Percentiles rank a stretch among this genome's conserved stretches.
Conservation (phyloP, 2,888 invertebrate genomes). For the Chrysina gloriosa region DNA sequence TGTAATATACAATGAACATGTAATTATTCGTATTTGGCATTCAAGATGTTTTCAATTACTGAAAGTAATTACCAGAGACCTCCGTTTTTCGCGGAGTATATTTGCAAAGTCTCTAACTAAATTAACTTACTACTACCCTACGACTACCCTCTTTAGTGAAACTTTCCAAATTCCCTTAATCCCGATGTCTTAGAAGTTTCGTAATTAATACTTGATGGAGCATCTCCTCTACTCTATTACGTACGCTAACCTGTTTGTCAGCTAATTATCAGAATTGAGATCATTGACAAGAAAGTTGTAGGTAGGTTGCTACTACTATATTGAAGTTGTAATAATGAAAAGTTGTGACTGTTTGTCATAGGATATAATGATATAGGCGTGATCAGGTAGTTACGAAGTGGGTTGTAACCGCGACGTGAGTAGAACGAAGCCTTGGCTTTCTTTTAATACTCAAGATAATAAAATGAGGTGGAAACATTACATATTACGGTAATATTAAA, state of each 20-base stretch:
- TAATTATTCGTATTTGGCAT: background rate
- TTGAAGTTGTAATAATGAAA: background rate
- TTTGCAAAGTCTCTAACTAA: background rate
- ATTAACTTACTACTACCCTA: slow-evolving; percentile 11
- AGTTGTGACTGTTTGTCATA: background rate
- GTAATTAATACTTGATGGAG: slow-evolving; percentile 1
- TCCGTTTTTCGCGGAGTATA: background rate
- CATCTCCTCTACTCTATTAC: background rate
- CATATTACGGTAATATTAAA: too few species aligned
- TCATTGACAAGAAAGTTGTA: slow-evolving; percentile 11
- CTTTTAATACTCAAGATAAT: background rate
- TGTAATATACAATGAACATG: too few species aligned
- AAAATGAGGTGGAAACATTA: background rate
- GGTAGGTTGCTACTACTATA: background rate
- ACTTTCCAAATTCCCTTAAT: slow-evolving; percentile 5
- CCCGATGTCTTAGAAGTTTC: background rate
- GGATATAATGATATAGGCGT: background rate
- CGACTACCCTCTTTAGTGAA: background rate
- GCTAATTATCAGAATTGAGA: slow-evolving; percentile 10
- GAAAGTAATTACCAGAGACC: background rate
- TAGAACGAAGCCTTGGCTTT: background rate
- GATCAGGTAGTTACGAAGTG: background rate
- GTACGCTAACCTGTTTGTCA: background rate
- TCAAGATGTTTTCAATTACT: background rate
- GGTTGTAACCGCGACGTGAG: background rate